A percentile compares a stretch with the other conserved stretches of the same genome.
Evolutionary conservation across 2,888 invertebrate species (phyloP).

Genomic region (Coelinius sp.): DNA sequence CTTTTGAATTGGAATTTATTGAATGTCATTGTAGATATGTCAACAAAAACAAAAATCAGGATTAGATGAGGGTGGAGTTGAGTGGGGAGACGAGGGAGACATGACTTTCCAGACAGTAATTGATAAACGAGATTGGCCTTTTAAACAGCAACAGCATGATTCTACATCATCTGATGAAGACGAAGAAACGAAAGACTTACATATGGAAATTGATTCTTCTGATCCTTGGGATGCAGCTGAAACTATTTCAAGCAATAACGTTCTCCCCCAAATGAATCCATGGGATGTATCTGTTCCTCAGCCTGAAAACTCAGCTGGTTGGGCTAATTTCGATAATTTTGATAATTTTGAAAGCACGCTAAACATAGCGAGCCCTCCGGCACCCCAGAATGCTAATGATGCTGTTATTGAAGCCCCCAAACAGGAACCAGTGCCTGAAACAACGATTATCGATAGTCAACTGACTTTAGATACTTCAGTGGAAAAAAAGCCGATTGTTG

Average conservation of each 20-base stretch:
- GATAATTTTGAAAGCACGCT: constrained; percentile 57
- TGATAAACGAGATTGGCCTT: constrained; percentile 69
- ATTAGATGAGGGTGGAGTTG: constrained; percentile 61
- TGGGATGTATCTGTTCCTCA: constrained; percentile 57
- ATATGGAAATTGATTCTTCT: constrained; percentile 70
- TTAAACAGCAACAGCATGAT: constrained; percentile 60
- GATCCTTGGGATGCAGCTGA: constrained; percentile 67
- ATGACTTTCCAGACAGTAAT: constrained; percentile 72
- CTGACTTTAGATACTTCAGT: background rate
- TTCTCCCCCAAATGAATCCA: constrained; percentile 58
- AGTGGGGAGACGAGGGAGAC: constrained; percentile 72
- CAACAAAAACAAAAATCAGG: constrained; percentile 63
- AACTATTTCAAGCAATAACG: constrained; percentile 45
- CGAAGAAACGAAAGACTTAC: constrained; percentile 67
- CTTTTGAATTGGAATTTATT: background rate
- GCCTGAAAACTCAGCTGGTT: constrained; percentile 59
- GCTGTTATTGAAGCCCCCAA: constrained; percentile 8
- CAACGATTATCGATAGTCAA: constrained; percentile 24
- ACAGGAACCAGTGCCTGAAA: constrained; percentile 30
- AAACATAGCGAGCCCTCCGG: constrained; percentile 36
- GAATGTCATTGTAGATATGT: constrained; percentile 55
- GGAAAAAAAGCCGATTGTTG: background rate
- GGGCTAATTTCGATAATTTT: constrained; percentile 59
- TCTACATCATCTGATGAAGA: constrained; percentile 72
- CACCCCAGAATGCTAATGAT: background rate